Evolutionary conservation across 2,888 invertebrate species (phyloP), one percentile per base, ranked within the genome.

Genomic region (Ophioninae sp.): DNA sequence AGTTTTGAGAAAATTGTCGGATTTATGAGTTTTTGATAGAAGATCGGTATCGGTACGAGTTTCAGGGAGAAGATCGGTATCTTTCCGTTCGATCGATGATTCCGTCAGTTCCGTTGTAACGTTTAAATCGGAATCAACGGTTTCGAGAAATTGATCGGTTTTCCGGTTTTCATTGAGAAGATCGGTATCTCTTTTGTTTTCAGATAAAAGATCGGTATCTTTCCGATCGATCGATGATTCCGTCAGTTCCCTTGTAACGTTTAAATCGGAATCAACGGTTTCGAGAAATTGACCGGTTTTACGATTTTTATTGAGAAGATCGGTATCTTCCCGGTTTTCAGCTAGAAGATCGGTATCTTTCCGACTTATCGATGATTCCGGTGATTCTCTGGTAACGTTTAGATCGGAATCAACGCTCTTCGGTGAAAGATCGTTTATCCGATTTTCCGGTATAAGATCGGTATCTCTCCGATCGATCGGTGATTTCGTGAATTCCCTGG

Each of bases 71-170:
- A 30, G 30, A 30, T 30, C 30, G 30, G 30, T 30, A 30, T 30
- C n/a, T n/a, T n/a, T n/a, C n/a, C n/a, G n/a, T n/a, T n/a, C n/a
- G n/a, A n/a, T n/a, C n/a, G n/a, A n/a, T n/a, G n/a, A n/a, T n/a
- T n/a, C n/a, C n/a, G n/a, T n/a, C 7, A 72, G 37, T 7, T 30
- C 59, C 17, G 59, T 61, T 13, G 72, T 75, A 7, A 67, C 59
- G 21, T 76, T 67, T 37, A 57, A 23, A n/a, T n/a, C n/a, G n/a
- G n/a, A n/a, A n/a, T n/a, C n/a, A n/a, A n/a, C n/a, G n/a, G n/a
- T n/a, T n/a, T n/a, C n/a, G n/a, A n/a, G n/a, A n/a, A n/a, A n/a
- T n/a, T n/a, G n/a, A 30, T 30, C 30, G 30, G 30, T 30, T 30
- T 30, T 30, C 30, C 30, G 30, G 30, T 30, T 30, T 30, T 30